phyloP scores from a whole-genome alignment of 2,888 invertebrate species.

The Erynnis tages region DNA sequence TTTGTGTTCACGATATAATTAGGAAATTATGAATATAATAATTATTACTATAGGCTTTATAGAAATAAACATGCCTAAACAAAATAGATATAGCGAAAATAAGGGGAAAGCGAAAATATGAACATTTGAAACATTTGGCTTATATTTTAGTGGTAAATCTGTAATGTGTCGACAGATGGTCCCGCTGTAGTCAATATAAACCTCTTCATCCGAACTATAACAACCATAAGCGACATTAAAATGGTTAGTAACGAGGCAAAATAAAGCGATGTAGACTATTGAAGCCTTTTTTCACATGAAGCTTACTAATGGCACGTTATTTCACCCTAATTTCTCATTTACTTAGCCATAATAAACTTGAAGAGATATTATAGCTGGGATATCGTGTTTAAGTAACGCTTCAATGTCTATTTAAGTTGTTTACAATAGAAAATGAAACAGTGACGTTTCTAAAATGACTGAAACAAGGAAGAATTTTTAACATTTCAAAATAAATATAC shows the following conservation, averaged over 20 bases:
- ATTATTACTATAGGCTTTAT: too few species aligned
- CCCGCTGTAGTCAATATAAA: constrained; percentile 98
- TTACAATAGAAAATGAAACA: constrained; percentile 32
- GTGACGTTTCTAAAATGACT: background rate
- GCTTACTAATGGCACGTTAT: background rate
- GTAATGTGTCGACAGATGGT: constrained; percentile 87
- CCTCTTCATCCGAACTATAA: constrained; percentile 98
- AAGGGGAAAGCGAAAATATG: too few species aligned
- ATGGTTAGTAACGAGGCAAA: constrained; percentile 93
- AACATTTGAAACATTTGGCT: background rate
- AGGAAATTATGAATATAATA: constrained; percentile 7
- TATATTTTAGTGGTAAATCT: constrained; percentile 18
- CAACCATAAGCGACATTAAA: constrained; percentile 99
- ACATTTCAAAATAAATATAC: too few species aligned
- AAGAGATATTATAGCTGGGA: too few species aligned
- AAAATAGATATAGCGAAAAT: too few species aligned
- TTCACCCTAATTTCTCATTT: background rate
- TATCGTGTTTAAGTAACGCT: too few species aligned
- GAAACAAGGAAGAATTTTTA: background rate
- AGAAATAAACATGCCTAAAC: too few species aligned
- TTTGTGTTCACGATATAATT: constrained; percentile 6
- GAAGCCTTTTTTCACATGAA: background rate
- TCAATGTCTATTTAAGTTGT: constrained; percentile 30
- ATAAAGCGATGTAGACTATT: constrained; percentile 10
- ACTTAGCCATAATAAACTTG: background rate